A percentile compares a stretch with the other conserved stretches of the same genome.
Conservation (phyloP, 2,797 vertebrate species). For the Vultur gryphus region DNA sequence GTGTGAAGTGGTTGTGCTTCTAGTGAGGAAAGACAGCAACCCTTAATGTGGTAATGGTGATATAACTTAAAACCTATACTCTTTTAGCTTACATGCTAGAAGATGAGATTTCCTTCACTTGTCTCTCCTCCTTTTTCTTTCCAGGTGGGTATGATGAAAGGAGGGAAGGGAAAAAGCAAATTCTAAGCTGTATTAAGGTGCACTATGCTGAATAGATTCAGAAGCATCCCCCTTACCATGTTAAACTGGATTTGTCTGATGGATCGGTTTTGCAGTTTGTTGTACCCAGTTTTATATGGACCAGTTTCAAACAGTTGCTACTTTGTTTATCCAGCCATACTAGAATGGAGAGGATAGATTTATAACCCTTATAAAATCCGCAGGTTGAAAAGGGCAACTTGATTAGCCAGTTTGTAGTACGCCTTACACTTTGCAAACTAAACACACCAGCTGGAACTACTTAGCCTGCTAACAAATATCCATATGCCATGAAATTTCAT, state of each 20-base stretch:
- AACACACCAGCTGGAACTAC: conserved; percentile 29
- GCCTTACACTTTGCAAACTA: conserved; percentile 1
- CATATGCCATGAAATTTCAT: conserved; percentile 32
- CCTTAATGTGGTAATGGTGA: not conserved
- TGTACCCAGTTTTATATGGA: not conserved
- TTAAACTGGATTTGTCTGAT: not conserved
- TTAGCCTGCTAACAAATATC: conserved; percentile 21
- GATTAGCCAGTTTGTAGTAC: not conserved
- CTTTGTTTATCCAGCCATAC: not conserved
- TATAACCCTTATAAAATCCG: not conserved
- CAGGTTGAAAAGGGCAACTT: conserved; percentile 19
- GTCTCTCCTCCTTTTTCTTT: not conserved
- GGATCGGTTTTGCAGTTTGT: not conserved
- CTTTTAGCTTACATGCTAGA: not conserved
- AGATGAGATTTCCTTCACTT: not conserved
- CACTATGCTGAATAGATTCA: not conserved
- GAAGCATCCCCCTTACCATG: not conserved
- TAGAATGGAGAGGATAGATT: not conserved
- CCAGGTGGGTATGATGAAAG: not conserved
- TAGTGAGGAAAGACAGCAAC: not conserved
- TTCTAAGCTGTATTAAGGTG: not conserved
- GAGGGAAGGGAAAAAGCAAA: not conserved
- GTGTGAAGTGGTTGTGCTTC: not conserved
- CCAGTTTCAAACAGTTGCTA: not conserved
- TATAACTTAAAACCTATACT: not conserved